Percentiles rank a stretch among this genome's conserved stretches.
phyloP scores from a whole-genome alignment of 2,888 invertebrate species.

The Endotricha flammealis region DNA sequence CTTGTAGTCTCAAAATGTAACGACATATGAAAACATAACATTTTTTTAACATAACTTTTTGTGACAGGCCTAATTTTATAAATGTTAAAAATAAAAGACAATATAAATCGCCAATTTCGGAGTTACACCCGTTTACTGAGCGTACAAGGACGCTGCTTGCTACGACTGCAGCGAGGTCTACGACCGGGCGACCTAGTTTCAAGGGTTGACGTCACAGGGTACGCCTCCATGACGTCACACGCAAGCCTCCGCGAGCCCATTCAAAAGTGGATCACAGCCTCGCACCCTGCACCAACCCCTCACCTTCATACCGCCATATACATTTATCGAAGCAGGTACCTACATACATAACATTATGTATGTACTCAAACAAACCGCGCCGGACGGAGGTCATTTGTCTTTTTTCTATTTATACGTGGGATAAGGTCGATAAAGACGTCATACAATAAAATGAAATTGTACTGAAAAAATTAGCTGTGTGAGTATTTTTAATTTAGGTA shows the following conservation, averaged over 20 bases:
- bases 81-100: too few species aligned
- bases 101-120: too few species aligned
- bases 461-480: too few species aligned
- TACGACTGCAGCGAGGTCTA: conserved; percentile 61
- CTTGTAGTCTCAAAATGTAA: too few species aligned
- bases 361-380: too few species aligned
- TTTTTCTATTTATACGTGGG: conserved; percentile 38
- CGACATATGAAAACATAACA: too few species aligned
- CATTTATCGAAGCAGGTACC: conserved; percentile 39
- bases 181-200: conserved; percentile 68
- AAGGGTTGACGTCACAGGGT: conserved; percentile 63
- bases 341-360: conserved; percentile 32
- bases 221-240: conserved; percentile 70
- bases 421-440: conserved; percentile 33
- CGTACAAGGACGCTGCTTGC: conserved; percentile 39
- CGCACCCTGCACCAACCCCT: conserved; percentile 42
- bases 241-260: conserved; percentile 63
- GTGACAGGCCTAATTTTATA: too few species aligned
- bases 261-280: conserved; percentile 72
- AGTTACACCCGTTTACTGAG: conserved; percentile 23
- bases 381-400: conserved; percentile 55
- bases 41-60: too few species aligned
- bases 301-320: conserved; percentile 27
- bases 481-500: too few species aligned
- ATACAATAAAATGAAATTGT: conserved; percentile 6